Evolutionary conservation across 1,140 invertebrate genomes (phyloP).

Genomic region (Rhagoletis zephyria): DNA sequence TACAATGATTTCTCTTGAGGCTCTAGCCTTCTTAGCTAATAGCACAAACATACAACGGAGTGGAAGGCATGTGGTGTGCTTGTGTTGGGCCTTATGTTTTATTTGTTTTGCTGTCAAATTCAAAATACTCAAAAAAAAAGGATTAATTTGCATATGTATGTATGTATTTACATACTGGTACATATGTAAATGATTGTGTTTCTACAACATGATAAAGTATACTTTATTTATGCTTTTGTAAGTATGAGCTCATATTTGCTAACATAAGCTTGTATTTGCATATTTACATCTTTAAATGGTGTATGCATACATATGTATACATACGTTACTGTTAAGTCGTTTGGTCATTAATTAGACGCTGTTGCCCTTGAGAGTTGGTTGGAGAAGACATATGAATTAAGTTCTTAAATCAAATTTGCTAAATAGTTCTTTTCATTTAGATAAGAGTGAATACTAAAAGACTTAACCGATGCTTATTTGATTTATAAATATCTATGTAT

Average conservation of each 20-base stretch:
- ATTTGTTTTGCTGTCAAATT: background rate
- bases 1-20: conserved; percentile 34
- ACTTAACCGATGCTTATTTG: too few species aligned
- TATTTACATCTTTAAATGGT: background rate
- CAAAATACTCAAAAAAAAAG: conserved; percentile 12
- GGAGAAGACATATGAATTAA: too few species aligned
- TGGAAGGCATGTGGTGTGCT: background rate
- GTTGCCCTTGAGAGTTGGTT: too few species aligned
- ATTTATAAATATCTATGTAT: too few species aligned
- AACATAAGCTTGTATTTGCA: background rate
- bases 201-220: background rate
- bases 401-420: too few species aligned
- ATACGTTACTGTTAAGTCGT: too few species aligned
- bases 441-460: too few species aligned
- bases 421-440: too few species aligned
- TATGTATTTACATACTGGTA: background rate
- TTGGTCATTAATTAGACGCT: too few species aligned
- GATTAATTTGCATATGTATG: conserved; percentile 16
- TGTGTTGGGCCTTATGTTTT: background rate
- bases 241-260: background rate
- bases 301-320: background rate
- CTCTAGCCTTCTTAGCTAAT: background rate
- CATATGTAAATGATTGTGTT: background rate
- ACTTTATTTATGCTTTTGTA: background rate
- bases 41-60: background rate